Evolutionary conservation across 2,888 invertebrate species (phyloP), one percentile per base, ranked within the genome.

Genomic region (Megaustenia siamemsis): DNA sequence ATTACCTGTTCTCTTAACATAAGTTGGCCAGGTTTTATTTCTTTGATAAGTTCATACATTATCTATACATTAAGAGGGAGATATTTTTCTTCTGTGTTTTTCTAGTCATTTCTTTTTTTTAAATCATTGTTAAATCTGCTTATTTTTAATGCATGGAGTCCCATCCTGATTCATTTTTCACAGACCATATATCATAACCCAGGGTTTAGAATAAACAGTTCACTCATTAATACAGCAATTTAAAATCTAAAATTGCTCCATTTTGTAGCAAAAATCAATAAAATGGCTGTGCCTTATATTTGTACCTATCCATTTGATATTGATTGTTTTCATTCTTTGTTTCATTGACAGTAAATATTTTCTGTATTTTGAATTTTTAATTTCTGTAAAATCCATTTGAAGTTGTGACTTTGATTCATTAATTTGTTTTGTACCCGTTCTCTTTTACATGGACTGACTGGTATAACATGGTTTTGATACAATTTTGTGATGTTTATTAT

Each of bases 271-370:
- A 43, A 78, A 1, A 63, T 66, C 40, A 49, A 53, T 49, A 35
- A 68, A 49, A 56, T 28, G 49, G 79, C 68, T 79, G 79, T 79
- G 79, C 79, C 79, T 79, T 79, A 79, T 66, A 15, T 79, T 18
- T 79, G 49, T 78, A 68, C 15, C 49, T 45, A 68, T 79, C 32
- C 32, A 49, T 66, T 45, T 43, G 1, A 73, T 73, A 60, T 60
- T n/a, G n/a, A 60, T 21, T 21, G 38, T 28, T 45, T 45, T 73
- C 3, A 45, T 45, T 60, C 28, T 28, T 60, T 8, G 3, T 60
- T 28, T 21, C 28, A 8, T 12, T 60, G n/a, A 28, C 60, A n/a
- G 28, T 60, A 60, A 60, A 60, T 63, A 6, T 28, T 63, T 4
- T 32, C 28, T 63, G n/a, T 24, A 63, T 63, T 63, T 63, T 28